Evolutionary conservation across 2,113 vertebrate species (phyloP).

Genomic region (Phocoena sinus): DNA sequence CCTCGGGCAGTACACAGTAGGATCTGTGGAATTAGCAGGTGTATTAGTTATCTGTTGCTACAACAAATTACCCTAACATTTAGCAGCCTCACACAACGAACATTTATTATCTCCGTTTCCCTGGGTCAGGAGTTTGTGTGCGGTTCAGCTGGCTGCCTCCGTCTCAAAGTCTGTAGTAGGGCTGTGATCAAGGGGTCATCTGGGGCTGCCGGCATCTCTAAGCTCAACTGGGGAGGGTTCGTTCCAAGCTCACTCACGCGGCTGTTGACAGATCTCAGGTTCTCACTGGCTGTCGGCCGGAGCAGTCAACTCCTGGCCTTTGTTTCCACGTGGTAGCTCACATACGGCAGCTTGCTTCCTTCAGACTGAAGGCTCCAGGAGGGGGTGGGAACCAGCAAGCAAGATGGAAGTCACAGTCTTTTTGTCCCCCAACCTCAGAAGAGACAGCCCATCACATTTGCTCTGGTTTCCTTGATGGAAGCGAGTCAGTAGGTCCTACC

Average conservation of each 20-base stretch:
- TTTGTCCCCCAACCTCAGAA: neutral
- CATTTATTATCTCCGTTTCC: neutral
- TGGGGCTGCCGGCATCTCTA: neutral
- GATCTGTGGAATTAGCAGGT: neutral
- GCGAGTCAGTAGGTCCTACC: neutral
- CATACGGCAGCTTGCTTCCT: neutral
- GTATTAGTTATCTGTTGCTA: neutral
- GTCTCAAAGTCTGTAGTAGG: neutral
- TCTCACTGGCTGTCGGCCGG: neutral
- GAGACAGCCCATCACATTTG: neutral
- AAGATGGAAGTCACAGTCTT: neutral
- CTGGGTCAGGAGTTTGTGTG: neutral
- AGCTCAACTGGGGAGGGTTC: neutral
- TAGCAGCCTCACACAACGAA: neutral
- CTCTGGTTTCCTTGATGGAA: neutral
- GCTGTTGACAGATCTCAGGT: neutral
- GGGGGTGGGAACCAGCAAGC: neutral
- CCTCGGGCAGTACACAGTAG: neutral
- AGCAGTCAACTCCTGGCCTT: neutral
- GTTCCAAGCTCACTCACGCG: rapidly evolving
- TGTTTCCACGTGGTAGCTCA: neutral
- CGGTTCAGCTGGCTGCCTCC: neutral
- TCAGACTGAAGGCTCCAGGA: neutral
- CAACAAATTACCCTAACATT: neutral
- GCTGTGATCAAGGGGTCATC: neutral